A percentile compares a stretch with the other conserved stretches of the same genome.
These are phyloP conservation scores for Epizoanthus scotinus DNA, from an alignment of 92 coral and sea anemone genomes.

Conservation along the genomic window DNA sequence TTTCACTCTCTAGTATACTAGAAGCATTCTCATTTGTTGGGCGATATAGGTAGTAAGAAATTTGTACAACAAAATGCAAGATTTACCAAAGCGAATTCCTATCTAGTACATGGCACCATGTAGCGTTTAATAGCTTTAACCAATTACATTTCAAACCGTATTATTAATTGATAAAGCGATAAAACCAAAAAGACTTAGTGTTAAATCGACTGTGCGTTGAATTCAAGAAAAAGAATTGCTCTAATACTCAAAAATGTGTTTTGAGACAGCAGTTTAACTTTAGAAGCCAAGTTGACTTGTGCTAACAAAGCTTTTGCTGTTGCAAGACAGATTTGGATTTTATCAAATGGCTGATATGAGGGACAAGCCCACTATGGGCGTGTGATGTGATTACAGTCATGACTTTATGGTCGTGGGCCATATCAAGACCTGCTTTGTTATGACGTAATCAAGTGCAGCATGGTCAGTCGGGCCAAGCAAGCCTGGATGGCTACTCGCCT, in stretches of 20 bases:
- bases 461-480: slow-evolving; percentile 18
- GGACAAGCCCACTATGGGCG: slow-evolving; percentile 5
- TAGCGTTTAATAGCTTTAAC: not conserved
- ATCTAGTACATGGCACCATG: not conserved
- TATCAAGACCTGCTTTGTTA: slow-evolving; percentile 44
- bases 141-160: not conserved
- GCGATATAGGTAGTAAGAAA: not conserved
- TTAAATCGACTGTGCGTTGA: not conserved
- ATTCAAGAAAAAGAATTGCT: not conserved
- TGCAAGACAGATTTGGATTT: slow-evolving; percentile 29
- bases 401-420: slow-evolving; percentile 38
- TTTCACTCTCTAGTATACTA: not conserved
- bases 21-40: not conserved
- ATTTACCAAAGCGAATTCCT: not conserved
- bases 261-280: not conserved
- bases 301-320: not conserved
- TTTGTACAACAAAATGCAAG: not conserved
- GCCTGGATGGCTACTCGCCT: not conserved
- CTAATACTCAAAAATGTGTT: not conserved
- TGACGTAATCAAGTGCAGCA: slow-evolving; percentile 29
- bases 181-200: slow-evolving; percentile 1
- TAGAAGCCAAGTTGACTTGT: not conserved
- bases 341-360: slow-evolving; percentile 26
- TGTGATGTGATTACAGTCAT: slow-evolving; percentile 34
- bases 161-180: not conserved